Conservation (phyloP, 2,113 vertebrate genomes). For the Corythaixoides concolor region DNA sequence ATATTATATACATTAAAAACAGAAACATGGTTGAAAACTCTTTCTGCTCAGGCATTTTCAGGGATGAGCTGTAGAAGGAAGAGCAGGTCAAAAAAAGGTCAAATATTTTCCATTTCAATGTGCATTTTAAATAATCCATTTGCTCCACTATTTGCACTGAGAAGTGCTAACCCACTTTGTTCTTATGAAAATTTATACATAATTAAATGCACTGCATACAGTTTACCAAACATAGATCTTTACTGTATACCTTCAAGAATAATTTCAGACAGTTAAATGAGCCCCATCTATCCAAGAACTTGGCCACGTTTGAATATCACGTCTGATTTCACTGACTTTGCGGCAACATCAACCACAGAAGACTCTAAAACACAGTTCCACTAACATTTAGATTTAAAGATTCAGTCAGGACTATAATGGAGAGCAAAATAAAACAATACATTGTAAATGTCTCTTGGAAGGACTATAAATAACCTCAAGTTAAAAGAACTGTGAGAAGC, state of each 20-base stretch:
- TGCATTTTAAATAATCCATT: neutral
- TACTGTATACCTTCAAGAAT: neutral
- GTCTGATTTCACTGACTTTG: neutral
- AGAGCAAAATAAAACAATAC: neutral
- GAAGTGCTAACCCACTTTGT: neutral
- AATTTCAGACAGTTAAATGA: neutral
- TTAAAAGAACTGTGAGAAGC: neutral
- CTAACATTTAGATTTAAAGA: neutral
- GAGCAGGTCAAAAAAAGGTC: neutral
- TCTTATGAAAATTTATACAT: neutral
- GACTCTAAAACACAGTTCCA: neutral
- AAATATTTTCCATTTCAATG: neutral
- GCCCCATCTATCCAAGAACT: neutral
- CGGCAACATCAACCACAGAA: neutral
- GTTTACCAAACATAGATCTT: neutral
- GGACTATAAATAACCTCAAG: neutral
- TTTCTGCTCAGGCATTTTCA: neutral
- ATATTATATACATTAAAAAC: neutral
- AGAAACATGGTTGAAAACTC: neutral
- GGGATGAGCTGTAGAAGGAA: neutral
- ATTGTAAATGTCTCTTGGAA: neutral
- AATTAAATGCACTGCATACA: neutral
- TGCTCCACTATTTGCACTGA: neutral
- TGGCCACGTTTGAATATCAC: neutral
- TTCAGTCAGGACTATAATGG: neutral